Base-by-base conservation (phyloP, 2,888 invertebrate species). In the Volucella inanis region DNA sequence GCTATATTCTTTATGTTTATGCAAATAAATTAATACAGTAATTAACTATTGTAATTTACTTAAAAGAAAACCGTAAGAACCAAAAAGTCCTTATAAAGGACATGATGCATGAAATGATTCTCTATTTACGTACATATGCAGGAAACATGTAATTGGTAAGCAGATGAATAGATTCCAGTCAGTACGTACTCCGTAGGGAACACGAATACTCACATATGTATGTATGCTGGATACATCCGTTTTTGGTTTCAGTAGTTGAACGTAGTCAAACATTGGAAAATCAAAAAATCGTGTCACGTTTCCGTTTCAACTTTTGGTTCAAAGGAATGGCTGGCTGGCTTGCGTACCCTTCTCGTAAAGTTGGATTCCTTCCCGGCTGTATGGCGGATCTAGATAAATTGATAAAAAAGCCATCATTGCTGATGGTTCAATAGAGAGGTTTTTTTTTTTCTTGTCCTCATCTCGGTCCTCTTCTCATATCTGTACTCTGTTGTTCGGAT, bases 351-450 rank as follows among this genome's bases (percentile, higher is more conserved):
- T 72, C 41, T 71, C 67, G 54, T 55, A 76, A 65, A 14, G 67
- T 67, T 50, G 71, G 14, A 54, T 76, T 85, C 76, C 76, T 49
- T 54, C 62, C 75, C 45, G 59, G 12, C 45, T 80, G 31, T 31
- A 31, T 31, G 31, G 31, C 6, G 76, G 81, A 85, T 85, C 80
- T 72, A 81, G 85, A 85, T 85, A 85, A 85, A 85, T 85, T 81
- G 85, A 85, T 85, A 85, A 85, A 85, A 85, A 81, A 85, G 85
- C 76, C 85, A 85, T 85, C 81, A 81, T 72, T 77, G 67, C 81
- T 85, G 81, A 81, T 81, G 85, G 85, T 85, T 85, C 85, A 85
- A 85, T 85, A 81, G 74, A 84, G 75, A 76, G 49, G 43, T 49
- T 68, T 54, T 70, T 61, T 54, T 50, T 79, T 65, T 49, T 62